Percentiles rank a stretch among this genome's conserved stretches.
Conservation (phyloP, 1,140 invertebrate species). For the Metaphire vulgaris region DNA sequence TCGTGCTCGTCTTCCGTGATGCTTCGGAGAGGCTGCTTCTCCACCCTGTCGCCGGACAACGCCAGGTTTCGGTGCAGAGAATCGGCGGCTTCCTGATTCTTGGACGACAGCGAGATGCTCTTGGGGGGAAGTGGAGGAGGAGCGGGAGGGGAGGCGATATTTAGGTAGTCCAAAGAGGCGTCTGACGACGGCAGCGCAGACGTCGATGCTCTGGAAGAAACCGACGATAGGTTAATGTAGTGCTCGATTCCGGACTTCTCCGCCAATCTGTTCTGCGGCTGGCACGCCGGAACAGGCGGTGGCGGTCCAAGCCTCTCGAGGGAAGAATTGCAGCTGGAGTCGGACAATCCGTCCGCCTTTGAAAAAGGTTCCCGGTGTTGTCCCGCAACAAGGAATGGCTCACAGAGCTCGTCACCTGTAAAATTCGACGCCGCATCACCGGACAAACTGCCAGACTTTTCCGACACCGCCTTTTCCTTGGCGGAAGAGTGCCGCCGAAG, state of each 20-base stretch:
- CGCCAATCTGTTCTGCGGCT: background rate
- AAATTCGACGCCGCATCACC: background rate
- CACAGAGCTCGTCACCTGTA: too few species aligned
- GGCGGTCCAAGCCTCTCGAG: background rate
- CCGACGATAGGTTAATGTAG: background rate
- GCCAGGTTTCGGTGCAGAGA: too few species aligned
- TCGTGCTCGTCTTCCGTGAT: background rate
- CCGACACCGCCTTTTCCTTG: background rate
- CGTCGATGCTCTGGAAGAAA: background rate
- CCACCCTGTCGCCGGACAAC: too few species aligned
- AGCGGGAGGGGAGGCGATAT: background rate
- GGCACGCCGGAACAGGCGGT: background rate
- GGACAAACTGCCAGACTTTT: too few species aligned
- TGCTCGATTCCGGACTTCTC: background rate
- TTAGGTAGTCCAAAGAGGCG: background rate
- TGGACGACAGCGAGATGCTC: background rate
- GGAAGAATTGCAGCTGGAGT: background rate
- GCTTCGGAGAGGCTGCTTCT: background rate
- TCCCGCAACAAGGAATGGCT: background rate
- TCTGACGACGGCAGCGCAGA: background rate
- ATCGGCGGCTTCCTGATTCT: background rate
- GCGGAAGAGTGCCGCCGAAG: constrained; percentile 9
- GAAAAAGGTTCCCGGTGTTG: too few species aligned
- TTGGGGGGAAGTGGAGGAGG: background rate
- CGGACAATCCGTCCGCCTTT: background rate